Conservation (phyloP, 2,113 vertebrate species). For the Cottus gobio region DNA sequence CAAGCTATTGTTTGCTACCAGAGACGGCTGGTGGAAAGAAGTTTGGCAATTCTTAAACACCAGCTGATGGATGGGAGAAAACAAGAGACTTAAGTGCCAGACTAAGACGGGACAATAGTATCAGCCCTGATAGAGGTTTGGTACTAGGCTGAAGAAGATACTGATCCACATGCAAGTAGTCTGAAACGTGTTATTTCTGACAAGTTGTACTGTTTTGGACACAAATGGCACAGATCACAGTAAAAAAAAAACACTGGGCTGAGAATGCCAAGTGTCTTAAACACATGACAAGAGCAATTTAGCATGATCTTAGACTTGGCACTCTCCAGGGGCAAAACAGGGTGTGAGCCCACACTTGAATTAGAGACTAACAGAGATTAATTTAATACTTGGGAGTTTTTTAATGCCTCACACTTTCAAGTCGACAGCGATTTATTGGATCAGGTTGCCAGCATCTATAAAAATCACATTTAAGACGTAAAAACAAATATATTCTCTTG, state of each 20-base stretch:
- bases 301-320: constrained; percentile 84
- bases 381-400: constrained; percentile 83
- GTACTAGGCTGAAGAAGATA: constrained; percentile 22
- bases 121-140: constrained; percentile 24
- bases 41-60: constrained; percentile 49
- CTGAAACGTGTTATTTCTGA: constrained; percentile 65
- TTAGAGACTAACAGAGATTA: constrained; percentile 84
- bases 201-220: constrained; percentile 73
- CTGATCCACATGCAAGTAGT: constrained; percentile 51
- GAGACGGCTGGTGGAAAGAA: constrained; percentile 45
- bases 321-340: constrained; percentile 77
- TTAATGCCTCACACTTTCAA: constrained; percentile 81
- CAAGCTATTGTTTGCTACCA: constrained; percentile 63
- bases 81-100: constrained; percentile 29
- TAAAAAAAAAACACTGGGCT: constrained; percentile 59
- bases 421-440: constrained; percentile 81
- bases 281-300: constrained; percentile 86
- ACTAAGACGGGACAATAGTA: constrained; percentile 21
- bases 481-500: constrained; percentile 81
- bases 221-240: constrained; percentile 60
- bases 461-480: constrained; percentile 81
- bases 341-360: constrained; percentile 82
- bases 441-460: constrained; percentile 83
- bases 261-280: constrained; percentile 82
- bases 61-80: constrained; percentile 52